Percentiles rank a stretch among this genome's conserved stretches.
These are phyloP conservation scores for Nebria salina DNA, from an alignment of 2,888 invertebrate genomes.

Conservation along the genomic window DNA sequence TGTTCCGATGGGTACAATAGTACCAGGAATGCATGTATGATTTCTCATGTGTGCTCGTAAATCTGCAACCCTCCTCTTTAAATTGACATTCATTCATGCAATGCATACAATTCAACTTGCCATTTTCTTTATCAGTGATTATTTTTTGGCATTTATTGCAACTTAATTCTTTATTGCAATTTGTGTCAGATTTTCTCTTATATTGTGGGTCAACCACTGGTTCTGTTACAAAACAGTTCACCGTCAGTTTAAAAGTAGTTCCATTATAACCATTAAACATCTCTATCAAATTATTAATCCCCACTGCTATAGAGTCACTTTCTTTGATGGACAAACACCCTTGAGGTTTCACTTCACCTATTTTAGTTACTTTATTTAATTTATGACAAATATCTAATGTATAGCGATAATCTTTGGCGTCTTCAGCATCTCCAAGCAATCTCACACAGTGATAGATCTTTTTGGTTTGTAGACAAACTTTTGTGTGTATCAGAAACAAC, in stretches of 20 bases:
- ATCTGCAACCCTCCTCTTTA: too few relatives aligned
- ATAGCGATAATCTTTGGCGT: not conserved
- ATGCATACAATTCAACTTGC: too few relatives aligned
- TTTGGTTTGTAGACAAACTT: not conserved
- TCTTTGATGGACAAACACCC: not conserved
- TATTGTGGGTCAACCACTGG: too few relatives aligned
- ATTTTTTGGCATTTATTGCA: too few relatives aligned
- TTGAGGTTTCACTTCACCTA: not conserved
- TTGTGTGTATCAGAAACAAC: slow-evolving; percentile 10
- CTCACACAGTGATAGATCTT: not conserved
- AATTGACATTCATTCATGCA: too few relatives aligned
- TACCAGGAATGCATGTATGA: too few relatives aligned
- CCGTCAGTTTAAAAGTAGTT: not conserved
- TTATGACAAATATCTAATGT: not conserved
- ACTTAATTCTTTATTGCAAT: too few relatives aligned
- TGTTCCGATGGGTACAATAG: too few relatives aligned
- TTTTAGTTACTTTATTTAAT: not conserved
- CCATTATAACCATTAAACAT: not conserved
- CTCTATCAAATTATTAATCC: not conserved
- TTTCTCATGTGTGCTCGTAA: too few relatives aligned
- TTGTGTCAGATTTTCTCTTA: too few relatives aligned
- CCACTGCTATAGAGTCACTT: not conserved
- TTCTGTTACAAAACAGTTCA: too few relatives aligned
- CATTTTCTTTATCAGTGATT: too few relatives aligned
- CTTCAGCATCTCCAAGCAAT: not conserved